Conservation (phyloP, 92 coral and sea anemone species). For the Pocillopora meandrina region DNA sequence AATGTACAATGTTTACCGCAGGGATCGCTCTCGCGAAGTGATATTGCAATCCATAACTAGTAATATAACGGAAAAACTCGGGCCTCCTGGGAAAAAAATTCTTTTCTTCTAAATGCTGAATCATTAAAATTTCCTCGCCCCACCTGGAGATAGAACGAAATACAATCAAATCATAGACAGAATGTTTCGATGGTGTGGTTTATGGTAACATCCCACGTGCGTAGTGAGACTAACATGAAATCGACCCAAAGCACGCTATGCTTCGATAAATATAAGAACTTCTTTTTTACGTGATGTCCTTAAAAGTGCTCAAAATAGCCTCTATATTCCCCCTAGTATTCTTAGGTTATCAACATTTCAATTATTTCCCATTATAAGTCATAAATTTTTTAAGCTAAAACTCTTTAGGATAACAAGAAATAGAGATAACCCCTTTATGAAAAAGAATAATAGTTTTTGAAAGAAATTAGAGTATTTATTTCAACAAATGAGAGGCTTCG, state of each 20-base stretch:
- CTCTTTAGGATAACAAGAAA: constrained; percentile 53
- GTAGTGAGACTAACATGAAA: constrained; percentile 31
- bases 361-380: constrained; percentile 62
- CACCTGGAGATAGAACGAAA: constrained; percentile 37
- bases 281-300: constrained; percentile 32
- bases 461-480: constrained; percentile 40
- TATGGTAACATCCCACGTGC: constrained; percentile 35
- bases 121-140: constrained; percentile 53
- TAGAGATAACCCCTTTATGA: constrained; percentile 75
- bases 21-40: constrained; percentile 6
- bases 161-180: constrained; percentile 27
- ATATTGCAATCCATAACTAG: constrained; percentile 34
- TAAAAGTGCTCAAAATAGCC: constrained; percentile 15
- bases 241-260: constrained; percentile 16
- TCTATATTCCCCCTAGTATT: constrained; percentile 8
- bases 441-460: constrained; percentile 66
- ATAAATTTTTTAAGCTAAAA: constrained; percentile 75
- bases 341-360: constrained; percentile 64
- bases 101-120: constrained; percentile 30
- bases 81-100: constrained; percentile 1
- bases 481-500: constrained; percentile 23
- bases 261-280: constrained; percentile 17
- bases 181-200: constrained; percentile 45
- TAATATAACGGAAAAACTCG: constrained; percentile 18
- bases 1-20: constrained; percentile 20